These are phyloP conservation scores for Pogoniulus pusillus DNA, from an alignment of 2,797 vertebrate species.

Conservation along the genomic window DNA sequence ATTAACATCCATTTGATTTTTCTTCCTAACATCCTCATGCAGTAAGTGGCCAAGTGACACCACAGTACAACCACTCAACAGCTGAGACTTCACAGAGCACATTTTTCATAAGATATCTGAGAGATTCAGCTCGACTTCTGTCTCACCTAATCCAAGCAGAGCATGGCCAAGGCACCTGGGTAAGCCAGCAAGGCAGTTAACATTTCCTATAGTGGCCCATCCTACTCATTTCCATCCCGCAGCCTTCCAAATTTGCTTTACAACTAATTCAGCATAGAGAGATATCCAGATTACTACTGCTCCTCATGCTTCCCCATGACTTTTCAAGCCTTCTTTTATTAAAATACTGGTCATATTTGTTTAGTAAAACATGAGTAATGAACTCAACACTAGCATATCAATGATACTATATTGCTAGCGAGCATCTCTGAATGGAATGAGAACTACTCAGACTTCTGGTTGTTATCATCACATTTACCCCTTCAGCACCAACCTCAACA, in stretches of 20 bases:
- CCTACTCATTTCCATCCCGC: background rate
- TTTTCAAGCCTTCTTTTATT: background rate
- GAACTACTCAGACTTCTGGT: background rate
- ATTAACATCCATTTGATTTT: background rate
- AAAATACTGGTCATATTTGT: background rate
- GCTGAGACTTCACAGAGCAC: background rate
- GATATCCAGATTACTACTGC: background rate
- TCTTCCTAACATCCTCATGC: background rate
- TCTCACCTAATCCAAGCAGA: background rate
- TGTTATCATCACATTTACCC: background rate
- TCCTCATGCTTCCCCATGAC: background rate
- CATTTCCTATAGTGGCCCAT: background rate
- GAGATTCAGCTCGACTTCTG: background rate
- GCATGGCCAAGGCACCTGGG: background rate
- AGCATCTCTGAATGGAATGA: background rate
- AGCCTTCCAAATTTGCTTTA: background rate
- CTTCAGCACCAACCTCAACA: background rate
- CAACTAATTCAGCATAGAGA: background rate
- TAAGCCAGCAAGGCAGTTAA: background rate
- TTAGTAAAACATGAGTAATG: no score
- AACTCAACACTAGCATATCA: background rate
- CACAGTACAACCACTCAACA: background rate
- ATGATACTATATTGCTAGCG: background rate
- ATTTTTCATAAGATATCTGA: no score
- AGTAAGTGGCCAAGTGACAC: background rate